Conservation (phyloP, 1,140 invertebrate species). For the Centruroides vittatus region DNA sequence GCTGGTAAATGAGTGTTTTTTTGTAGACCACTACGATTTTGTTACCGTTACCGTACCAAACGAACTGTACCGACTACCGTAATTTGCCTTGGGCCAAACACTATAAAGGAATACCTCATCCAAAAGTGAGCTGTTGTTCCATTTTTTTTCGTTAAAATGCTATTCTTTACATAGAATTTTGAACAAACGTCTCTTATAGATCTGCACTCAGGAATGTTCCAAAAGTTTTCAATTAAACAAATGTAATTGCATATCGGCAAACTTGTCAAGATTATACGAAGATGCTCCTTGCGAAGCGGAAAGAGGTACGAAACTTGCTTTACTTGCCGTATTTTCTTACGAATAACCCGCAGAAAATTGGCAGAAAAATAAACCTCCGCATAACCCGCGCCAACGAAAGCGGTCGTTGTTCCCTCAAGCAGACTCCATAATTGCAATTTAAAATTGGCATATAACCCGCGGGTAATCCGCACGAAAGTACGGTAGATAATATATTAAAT, state of each 20-base stretch:
- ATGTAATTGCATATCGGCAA: conserved; percentile 16
- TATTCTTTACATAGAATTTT: too few relatives aligned
- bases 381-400: too few relatives aligned
- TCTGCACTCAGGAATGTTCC: conserved; percentile 15
- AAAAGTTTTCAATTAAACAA: conserved; percentile 7
- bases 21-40: conserved; percentile 11
- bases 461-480: too few relatives aligned
- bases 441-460: too few relatives aligned
- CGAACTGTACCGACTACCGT: conserved; percentile 16
- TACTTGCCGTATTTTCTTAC: too few relatives aligned
- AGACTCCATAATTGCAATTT: too few relatives aligned
- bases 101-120: conserved; percentile 6
- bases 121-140: conserved; percentile 1
- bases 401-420: too few relatives aligned
- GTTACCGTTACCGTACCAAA: conserved; percentile 13
- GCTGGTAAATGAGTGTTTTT: neutral
- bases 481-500: too few relatives aligned
- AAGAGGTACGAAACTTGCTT: conserved; percentile 2
- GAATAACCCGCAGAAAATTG: too few relatives aligned
- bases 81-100: conserved; percentile 5
- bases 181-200: neutral
- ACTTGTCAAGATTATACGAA: conserved; percentile 12
- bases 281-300: conserved; percentile 10
- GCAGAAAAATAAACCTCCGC: too few relatives aligned
- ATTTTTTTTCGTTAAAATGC: too few relatives aligned